phyloP scores from a whole-genome alignment of 1,140 invertebrate species.

The Capitella teleta region DNA sequence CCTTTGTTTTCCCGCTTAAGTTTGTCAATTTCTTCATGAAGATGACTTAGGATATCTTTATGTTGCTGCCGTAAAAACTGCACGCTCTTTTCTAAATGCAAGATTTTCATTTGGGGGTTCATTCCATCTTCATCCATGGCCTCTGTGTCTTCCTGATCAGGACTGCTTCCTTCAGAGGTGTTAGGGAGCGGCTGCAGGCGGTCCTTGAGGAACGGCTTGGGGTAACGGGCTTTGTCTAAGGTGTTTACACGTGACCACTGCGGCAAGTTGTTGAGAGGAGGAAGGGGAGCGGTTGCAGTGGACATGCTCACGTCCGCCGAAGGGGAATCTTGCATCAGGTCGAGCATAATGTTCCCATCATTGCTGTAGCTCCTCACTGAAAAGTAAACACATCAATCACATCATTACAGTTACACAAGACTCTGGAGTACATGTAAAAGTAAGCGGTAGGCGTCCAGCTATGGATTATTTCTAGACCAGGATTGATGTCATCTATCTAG shows the following conservation, averaged over 20 bases:
- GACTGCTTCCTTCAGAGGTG: no score
- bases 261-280: slow-evolving; percentile 18
- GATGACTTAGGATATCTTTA: slow-evolving; percentile 27
- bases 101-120: slow-evolving; percentile 21
- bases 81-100: slow-evolving; percentile 33
- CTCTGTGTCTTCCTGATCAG: neutral
- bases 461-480: no score
- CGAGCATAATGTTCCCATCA: no score
- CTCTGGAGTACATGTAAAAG: no score
- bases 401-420: no score
- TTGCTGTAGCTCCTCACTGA: no score
- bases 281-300: neutral
- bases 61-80: slow-evolving; percentile 35
- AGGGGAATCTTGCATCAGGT: no score
- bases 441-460: no score
- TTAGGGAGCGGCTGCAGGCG: slow-evolving; percentile 11
- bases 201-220: slow-evolving; percentile 35
- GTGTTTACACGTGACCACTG: slow-evolving; percentile 38
- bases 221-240: slow-evolving; percentile 35
- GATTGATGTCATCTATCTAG: no score
- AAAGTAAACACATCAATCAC: no score
- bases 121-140: slow-evolving; percentile 14
- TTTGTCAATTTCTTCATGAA: slow-evolving; percentile 35
- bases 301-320: neutral
- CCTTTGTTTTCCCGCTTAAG: slow-evolving; percentile 40